A percentile compares a stretch with the other conserved stretches of the same genome.
phyloP scores from a whole-genome alignment of 1,140 invertebrate genomes.

The Drosophila rufa region DNA sequence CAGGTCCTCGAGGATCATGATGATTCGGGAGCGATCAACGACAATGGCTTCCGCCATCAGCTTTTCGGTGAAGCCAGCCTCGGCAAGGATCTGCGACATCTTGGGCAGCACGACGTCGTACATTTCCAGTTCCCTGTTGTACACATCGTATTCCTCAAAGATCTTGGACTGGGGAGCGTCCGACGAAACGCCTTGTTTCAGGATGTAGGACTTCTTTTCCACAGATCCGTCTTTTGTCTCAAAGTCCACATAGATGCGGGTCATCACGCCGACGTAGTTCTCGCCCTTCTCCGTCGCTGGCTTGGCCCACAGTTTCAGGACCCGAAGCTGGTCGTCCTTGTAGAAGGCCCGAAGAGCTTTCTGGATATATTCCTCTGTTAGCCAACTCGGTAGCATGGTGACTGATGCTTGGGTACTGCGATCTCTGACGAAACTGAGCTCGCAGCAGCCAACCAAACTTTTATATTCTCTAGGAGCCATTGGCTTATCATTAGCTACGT shows the following conservation, averaged over 20 bases:
- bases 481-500: constrained; percentile 32
- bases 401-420: constrained; percentile 4
- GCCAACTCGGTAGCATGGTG: constrained; percentile 55
- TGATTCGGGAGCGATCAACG: constrained; percentile 52
- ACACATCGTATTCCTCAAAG: constrained; percentile 57
- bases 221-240: not conserved
- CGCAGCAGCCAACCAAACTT: constrained; percentile 1
- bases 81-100: constrained; percentile 46
- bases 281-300: constrained; percentile 68
- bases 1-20: constrained; percentile 86
- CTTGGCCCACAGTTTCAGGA: constrained; percentile 48
- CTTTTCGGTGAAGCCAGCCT: constrained; percentile 54
- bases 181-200: constrained; percentile 49
- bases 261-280: constrained; percentile 69
- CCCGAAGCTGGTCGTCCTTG: constrained; percentile 50
- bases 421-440: constrained; percentile 2
- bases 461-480: constrained; percentile 30
- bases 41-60: constrained; percentile 59
- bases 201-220: constrained; percentile 43
- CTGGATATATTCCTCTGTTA: constrained; percentile 67
- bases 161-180: constrained; percentile 42
- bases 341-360: constrained; percentile 28
- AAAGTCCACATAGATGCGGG: constrained; percentile 64
- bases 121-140: constrained; percentile 67
- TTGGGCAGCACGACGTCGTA: constrained; percentile 67